These are phyloP conservation scores for Yponomeuta sedellus DNA, from an alignment of 2,888 invertebrate genomes.

Conservation along the genomic window DNA sequence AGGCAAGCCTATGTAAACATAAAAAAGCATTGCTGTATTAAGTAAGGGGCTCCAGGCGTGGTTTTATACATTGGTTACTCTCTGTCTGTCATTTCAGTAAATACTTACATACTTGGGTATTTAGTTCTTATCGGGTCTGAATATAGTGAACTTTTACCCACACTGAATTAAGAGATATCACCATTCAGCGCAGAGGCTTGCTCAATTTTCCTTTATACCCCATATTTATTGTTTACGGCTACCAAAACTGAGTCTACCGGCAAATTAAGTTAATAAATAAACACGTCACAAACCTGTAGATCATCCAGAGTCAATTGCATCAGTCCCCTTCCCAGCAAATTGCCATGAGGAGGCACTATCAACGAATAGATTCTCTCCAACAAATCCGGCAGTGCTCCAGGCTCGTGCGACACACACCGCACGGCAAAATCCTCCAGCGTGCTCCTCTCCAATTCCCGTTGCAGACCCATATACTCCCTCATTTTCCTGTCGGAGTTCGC, in stretches of 20 bases:
- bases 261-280: not conserved
- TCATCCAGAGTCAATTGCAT: conserved; percentile 52
- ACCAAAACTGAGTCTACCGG: no score
- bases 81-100: no score
- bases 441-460: conserved; percentile 73
- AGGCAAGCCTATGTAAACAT: not conserved
- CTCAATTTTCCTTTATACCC: no score
- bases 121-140: no score
- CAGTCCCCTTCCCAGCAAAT: conserved; percentile 64
- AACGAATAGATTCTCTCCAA: conserved; percentile 81
- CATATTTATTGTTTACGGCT: no score
- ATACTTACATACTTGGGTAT: no score
- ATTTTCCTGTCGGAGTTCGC: conserved; percentile 77
- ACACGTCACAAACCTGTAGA: conserved; percentile 47
- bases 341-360: conserved; percentile 68
- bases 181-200: no score
- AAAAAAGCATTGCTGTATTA: not conserved
- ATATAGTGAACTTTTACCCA: no score
- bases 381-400: conserved; percentile 79
- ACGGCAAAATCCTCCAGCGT: conserved; percentile 84
- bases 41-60: not conserved
- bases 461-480: conserved; percentile 73
- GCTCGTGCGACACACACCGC: conserved; percentile 81
- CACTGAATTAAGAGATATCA: no score
- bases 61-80: no score